Evolutionary conservation across 2,888 invertebrate genomes (phyloP), one percentile per base, ranked within the genome.

Genomic region (Caenorhabditis afra): DNA sequence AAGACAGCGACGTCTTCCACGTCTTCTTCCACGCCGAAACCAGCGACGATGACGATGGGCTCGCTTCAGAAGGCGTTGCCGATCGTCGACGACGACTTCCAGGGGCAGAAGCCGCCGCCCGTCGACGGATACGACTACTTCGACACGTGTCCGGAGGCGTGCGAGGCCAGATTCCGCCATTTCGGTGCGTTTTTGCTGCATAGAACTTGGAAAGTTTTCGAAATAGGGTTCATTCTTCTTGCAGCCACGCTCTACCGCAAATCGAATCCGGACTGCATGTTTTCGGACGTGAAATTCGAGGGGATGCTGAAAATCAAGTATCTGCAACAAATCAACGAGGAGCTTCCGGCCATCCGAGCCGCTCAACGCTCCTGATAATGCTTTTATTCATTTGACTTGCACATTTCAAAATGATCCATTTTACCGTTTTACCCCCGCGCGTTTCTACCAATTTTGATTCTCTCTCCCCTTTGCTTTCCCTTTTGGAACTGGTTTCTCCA

Each of bases 121-220:
- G 39, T 66, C 11, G 65, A 29, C 7, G 70, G 70, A 53, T 66
- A 39, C 37, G 70, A 71, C 41, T 78, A 68, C 39, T 71, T 58
- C 16, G 76, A 77, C 16, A 52, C 52, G 5, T 47, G 59, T 12
- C 11, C 39, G 2, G 52, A 57, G 22, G 76, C 68, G 0, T 68
- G 64, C 18, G 16, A 35, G 8, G 68, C 76, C 1, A 68, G 76
- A 70, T 77, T 65, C 23, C 12, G 12, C 16, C 10, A 18, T 3
- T 68, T 68, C 39, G 58, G 76, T 76, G 10, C n/a, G n/a, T n/a
- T n/a, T n/a, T n/a, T n/a, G n/a, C n/a, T n/a, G n/a, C n/a, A n/a
- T n/a, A n/a, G n/a, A n/a, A n/a, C n/a, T n/a, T n/a, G n/a, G n/a
- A n/a, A n/a, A n/a, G n/a, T n/a, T n/a, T n/a, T n/a, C n/a, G n/a